Evolutionary conservation across 2,113 vertebrate genomes (phyloP).

Genomic region (Hypanus sabinus): DNA sequence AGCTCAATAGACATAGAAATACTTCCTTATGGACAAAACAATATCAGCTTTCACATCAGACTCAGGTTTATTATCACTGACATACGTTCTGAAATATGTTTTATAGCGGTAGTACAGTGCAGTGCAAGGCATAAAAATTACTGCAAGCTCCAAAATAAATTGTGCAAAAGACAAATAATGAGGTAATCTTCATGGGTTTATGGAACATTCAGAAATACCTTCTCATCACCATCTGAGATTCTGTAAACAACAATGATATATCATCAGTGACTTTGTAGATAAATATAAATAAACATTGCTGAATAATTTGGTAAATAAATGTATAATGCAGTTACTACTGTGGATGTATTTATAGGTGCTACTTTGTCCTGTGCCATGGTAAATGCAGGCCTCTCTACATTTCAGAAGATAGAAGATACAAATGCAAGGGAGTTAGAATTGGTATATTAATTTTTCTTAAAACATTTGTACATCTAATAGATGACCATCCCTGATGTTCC

Average conservation of each 20-base stretch:
- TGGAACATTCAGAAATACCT: too few species aligned
- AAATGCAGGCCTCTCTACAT: slow-evolving; percentile 85
- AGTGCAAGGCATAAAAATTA: too few species aligned
- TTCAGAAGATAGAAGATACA: slow-evolving; percentile 85
- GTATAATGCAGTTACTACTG: slow-evolving; percentile 39
- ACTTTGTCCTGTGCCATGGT: slow-evolving; percentile 84
- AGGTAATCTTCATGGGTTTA: too few species aligned
- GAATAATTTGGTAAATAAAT: slow-evolving; percentile 36
- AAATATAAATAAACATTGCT: slow-evolving; percentile 2
- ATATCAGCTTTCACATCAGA: neutral
- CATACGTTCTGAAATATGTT: too few species aligned
- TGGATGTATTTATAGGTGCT: slow-evolving; percentile 65
- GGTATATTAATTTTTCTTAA: slow-evolving; percentile 52
- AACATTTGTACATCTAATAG: neutral
- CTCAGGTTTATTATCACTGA: too few species aligned
- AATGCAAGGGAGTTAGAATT: slow-evolving; percentile 85
- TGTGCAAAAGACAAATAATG: too few species aligned
- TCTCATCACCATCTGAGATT: too few species aligned
- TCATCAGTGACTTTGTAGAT: neutral
- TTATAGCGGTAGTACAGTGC: too few species aligned
- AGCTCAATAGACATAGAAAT: neutral
- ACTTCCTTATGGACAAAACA: neutral
- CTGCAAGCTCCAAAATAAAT: too few species aligned
- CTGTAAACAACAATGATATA: too few species aligned
- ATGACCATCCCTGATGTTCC: neutral